Evolutionary conservation across 2,888 invertebrate species (phyloP).

Genomic region (Microplitis deprimator): DNA sequence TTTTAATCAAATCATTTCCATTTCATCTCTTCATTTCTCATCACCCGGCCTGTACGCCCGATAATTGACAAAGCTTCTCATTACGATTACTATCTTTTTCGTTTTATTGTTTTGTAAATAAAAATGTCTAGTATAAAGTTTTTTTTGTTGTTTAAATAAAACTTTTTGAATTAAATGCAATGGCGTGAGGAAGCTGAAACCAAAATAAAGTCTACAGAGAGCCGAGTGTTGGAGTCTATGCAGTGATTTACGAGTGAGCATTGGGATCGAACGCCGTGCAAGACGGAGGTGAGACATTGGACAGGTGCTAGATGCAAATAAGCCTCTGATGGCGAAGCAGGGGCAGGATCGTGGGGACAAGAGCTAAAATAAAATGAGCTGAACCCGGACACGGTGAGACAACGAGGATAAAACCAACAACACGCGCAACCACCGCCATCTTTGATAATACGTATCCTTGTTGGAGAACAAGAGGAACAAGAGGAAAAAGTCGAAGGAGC

Average conservation of each 20-base stretch:
- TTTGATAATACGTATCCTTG: conserved; percentile 59
- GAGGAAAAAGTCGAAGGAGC: conserved; percentile 51
- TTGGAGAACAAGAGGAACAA: conserved; percentile 43
- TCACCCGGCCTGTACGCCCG: background rate
- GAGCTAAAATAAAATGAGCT: conserved; percentile 32
- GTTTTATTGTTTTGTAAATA: background rate
- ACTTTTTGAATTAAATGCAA: background rate
- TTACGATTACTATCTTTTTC: conserved; percentile 4
- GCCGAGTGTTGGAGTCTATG: conserved; percentile 4
- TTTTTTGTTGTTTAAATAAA: background rate
- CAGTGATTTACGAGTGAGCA: conserved; percentile 52
- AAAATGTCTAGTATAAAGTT: background rate
- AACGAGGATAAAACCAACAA: conserved; percentile 35
- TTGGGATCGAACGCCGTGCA: conserved; percentile 43
- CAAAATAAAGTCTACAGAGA: conserved; percentile 8
- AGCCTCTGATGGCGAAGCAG: conserved; percentile 40
- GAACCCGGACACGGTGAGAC: conserved; percentile 40
- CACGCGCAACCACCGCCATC: conserved; percentile 59
- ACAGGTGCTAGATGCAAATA: conserved; percentile 62
- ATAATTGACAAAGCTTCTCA: background rate
- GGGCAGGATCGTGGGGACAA: conserved; percentile 35
- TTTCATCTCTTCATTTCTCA: conserved; percentile 43
- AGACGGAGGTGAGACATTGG: conserved; percentile 47
- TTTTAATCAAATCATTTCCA: conserved; percentile 68
- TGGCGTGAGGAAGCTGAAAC: conserved; percentile 5